These are phyloP conservation scores for Leucophenga maculata DNA, from an alignment of 2,888 invertebrate genomes.

Conservation along the genomic window DNA sequence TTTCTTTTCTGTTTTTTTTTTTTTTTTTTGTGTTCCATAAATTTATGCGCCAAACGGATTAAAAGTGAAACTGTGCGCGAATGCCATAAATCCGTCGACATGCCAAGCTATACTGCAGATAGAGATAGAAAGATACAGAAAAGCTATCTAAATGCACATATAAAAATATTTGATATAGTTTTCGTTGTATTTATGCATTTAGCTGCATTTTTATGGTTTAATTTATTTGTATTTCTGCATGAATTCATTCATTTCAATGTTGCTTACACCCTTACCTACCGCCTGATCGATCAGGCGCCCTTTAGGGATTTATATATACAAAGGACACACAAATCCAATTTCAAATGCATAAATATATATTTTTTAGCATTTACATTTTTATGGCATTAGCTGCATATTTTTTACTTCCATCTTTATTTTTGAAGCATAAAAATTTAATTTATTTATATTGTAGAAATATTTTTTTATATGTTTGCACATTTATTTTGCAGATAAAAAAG, in stretches of 20 bases:
- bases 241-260: neutral
- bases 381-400: too few species aligned
- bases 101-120: neutral
- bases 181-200: conserved; percentile 13
- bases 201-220: conserved; percentile 15
- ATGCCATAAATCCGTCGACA: conserved; percentile 9
- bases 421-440: conserved; percentile 7
- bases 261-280: neutral
- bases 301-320: neutral
- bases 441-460: neutral
- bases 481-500: too few species aligned
- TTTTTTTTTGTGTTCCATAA: neutral
- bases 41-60: conserved; percentile 8
- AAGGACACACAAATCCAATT: neutral
- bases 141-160: neutral
- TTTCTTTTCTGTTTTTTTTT: neutral
- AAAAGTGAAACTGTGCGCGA: conserved; percentile 18
- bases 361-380: too few species aligned
- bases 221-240: conserved; percentile 19
- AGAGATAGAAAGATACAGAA: neutral
- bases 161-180: neutral
- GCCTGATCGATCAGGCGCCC: neutral
- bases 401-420: neutral
- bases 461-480: conserved; percentile 5
- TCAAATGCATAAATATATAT: conserved; percentile 11